phyloP scores from a whole-genome alignment of 2,113 vertebrate genomes.

The Scytalopus superciliaris region DNA sequence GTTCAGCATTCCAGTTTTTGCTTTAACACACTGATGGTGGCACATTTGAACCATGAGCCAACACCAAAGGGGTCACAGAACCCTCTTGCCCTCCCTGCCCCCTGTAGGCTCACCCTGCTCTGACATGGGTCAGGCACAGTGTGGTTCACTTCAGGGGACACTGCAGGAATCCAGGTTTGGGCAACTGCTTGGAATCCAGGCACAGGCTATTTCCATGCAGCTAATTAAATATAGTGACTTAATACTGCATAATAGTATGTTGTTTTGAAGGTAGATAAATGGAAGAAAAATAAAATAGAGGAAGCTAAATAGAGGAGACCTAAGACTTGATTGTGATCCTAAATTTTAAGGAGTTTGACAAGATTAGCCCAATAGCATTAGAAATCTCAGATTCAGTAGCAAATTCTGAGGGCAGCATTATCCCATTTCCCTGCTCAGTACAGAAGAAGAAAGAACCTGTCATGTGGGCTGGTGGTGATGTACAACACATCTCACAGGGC shows the following conservation, averaged over 20 bases:
- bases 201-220: not conserved
- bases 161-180: not conserved
- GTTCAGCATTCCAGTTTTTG: not conserved
- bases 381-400: not conserved
- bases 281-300: not conserved
- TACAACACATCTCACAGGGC: not conserved
- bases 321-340: not conserved
- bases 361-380: not conserved
- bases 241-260: not conserved
- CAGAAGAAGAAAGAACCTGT: not conserved
- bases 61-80: not conserved
- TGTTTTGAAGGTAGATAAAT: not conserved
- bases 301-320: not conserved
- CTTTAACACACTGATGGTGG: not conserved
- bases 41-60: not conserved
- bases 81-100: not conserved
- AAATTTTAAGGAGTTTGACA: not conserved
- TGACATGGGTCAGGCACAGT: accelerated
- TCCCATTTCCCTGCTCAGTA: not conserved
- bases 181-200: not conserved
- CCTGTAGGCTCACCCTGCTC: not conserved
- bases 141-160: not conserved
- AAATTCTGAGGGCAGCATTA: not conserved
- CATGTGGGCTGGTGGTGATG: not conserved
- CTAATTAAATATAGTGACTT: not conserved